Evolutionary conservation across 1,140 invertebrate species (phyloP), one percentile per base, ranked within the genome.

Genomic region (Trialeurodes vaporariorum): DNA sequence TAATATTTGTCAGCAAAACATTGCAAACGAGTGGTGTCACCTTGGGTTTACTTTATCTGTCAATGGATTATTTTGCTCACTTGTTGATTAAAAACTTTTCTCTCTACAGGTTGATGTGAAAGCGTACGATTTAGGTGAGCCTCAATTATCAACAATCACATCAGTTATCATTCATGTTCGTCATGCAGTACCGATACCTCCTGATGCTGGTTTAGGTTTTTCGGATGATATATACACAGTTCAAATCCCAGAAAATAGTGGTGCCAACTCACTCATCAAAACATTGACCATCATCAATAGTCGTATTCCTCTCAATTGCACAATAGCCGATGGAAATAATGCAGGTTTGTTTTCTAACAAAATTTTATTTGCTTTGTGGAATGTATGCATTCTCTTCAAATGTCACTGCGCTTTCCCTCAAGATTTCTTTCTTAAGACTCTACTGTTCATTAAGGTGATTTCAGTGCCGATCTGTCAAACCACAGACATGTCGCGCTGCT

Each of bases 61-160:
- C n/a, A n/a, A n/a, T n/a, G n/a, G n/a, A n/a, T n/a, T n/a, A n/a
- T n/a, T 49, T 49, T 5, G 5, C 34, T 49, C 34, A 49, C 34
- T 49, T 49, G 17, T 17, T 49, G 34, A 49, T 17, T 49, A 24
- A 11, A 24, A 9, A 64, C 25, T 61, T 66, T 70, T 70, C 62
- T 22, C 40, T 62, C 74, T 77, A 59, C 72, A 88, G 86, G 85
- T 95, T 61, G 88, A 92, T 75, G 86, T 97, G 0, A 84, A 87
- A 68, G 93, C 90, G 0, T 92, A 91, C 74, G 93, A 97, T 76
- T 83, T 92, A 69, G 91, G 90, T 0, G 89, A 92, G 40, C 93
- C 93, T 0, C 86, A 88, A 71, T 79, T 94, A 65, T 89, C 86
- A 5, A 90, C 89, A 0, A 86, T 90, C 1, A 86, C 87, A 1